Evolutionary conservation across 1,140 invertebrate species (phyloP), one percentile per base, ranked within the genome.

Genomic region (Schlechtendalia chinensis): DNA sequence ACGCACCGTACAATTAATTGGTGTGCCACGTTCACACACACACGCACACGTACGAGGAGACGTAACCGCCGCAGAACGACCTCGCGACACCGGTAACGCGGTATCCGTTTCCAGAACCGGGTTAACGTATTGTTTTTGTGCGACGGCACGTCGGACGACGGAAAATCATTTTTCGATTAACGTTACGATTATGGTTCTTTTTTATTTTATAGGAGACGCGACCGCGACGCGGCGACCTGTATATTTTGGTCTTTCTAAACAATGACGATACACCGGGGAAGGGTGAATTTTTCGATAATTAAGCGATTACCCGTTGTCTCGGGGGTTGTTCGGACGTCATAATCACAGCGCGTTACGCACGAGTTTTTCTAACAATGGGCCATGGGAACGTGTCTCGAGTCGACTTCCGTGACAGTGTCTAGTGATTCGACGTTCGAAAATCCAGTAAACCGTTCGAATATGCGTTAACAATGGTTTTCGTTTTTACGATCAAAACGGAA

Each of bases 361-460:
- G 67, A 69, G 39, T 69, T 69, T 69, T n/a, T n/a, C n/a, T 50
- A 69, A 69, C 67, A 69, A 69, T 69, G 17, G n/a, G 67, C 63
- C 12, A 14, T n/a, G n/a, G 39, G n/a, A 67, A 65, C 5, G 19
- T 32, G 29, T 32, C 14, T n/a, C 5, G 61, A 39, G 32, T 29
- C 29, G 8, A 3, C 39, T 45, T 45, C 39, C 39, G 39, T 45
- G 4, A 45, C n/a, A n/a, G n/a, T n/a, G n/a, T n/a, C n/a, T n/a
- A n/a, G n/a, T n/a, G n/a, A n/a, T n/a, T n/a, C n/a, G n/a, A n/a
- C n/a, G n/a, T n/a, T n/a, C n/a, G n/a, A n/a, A n/a, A n/a, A n/a
- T n/a, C n/a, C n/a, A n/a, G n/a, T n/a, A n/a, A n/a, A n/a, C n/a
- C n/a, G n/a, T n/a, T n/a, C n/a, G n/a, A n/a, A n/a, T n/a, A n/a